Evolutionary conservation across 2,888 invertebrate species (phyloP), one percentile per base, ranked within the genome.

Genomic region (Rhaphigaster nebulosa): DNA sequence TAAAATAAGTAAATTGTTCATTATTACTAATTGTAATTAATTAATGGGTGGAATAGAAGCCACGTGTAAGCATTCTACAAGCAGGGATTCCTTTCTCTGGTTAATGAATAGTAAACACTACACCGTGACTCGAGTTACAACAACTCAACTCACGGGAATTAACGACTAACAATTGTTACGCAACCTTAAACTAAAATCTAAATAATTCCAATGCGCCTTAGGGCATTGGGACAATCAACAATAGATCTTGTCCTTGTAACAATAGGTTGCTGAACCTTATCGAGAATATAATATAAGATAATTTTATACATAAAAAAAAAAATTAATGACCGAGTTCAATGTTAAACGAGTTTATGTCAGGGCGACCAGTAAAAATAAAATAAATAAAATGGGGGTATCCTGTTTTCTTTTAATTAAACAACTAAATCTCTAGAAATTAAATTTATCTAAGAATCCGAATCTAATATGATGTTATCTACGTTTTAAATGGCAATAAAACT

Each of bases 51-150:
- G 10, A n/a, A 60, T n/a, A n/a, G n/a, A n/a, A 12, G 10, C 3
- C n/a, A 60, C n/a, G n/a, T 65, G 18, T 34, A 18, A 29, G 10
- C 65, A 29, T 2, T 0, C 29, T 29, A 4, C 29, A 34, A 5
- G 15, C 26, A 29, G 65, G n/a, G 34, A 12, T 29, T 15, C 0
- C 26, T 5, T 15, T 26, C 10, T n/a, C 29, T 5, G 29, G 15
- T 65, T 65, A 65, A 65, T 65, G 65, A 65, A 65, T 65, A 65
- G 65, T 29, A 15, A 65, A 65, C 65, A 65, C 29, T 65, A 29
- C 65, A 29, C 29, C 65, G 65, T 65, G 65, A 65, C 65, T 29
- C 29, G 65, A 15, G 29, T 65, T 29, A 15, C 20, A 65, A 29
- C 65, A 6, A 10, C n/a, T n/a, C n/a, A 65, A 15, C 15, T 12